Base-by-base conservation (phyloP, 1,140 invertebrate genomes). In the Ips nitidus region DNA sequence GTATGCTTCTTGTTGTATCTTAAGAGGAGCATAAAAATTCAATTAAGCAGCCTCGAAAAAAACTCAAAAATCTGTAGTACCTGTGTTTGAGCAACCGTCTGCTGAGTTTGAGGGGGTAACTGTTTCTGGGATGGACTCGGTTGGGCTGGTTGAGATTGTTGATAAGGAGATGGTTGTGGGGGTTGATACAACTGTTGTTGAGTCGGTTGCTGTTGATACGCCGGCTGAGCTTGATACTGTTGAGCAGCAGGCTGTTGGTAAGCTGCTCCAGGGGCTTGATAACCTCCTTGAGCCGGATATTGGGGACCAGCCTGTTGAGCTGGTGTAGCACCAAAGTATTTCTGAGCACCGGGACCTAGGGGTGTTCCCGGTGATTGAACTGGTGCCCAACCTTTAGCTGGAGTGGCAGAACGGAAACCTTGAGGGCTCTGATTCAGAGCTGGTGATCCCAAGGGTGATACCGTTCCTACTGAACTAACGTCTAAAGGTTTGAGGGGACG, bases 51-150 rank as follows among this genome's bases (percentile, higher is more conserved):
- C 22, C 22, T 22, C 22, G 22, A 22, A 22, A 22, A 22, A 22
- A 22, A 22, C 22, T 22, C 22, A 22, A 22, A 22, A 22, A 22
- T 22, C 22, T 22, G 22, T 22, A 22, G 41, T 73, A 81, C 79
- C 76, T 82, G 82, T 63, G 81, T 79, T 74, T 81, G 81, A 71
- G 81, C 78, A 71, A 74, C 77, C 70, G 75, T 77, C 52, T 81
- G 80, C 63, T 81, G 81, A 66, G 45, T 6, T 50, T 2, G 45
- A 50, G 75, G 80, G 60, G 81, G 81, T 66, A 75, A 64, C 73
- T 80, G 76, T 38, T 72, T 74, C 75, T 81, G 80, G 73, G 59
- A 41, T 39, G 47, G 45, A 74, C 80, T 77, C 70, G 66, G 55
- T 39, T 66, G 47, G 38, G 47, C 40, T 8, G 74, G 6, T 71